phyloP scores from a whole-genome alignment of 2,797 vertebrate species.

The Bovichtus diacanthus region DNA sequence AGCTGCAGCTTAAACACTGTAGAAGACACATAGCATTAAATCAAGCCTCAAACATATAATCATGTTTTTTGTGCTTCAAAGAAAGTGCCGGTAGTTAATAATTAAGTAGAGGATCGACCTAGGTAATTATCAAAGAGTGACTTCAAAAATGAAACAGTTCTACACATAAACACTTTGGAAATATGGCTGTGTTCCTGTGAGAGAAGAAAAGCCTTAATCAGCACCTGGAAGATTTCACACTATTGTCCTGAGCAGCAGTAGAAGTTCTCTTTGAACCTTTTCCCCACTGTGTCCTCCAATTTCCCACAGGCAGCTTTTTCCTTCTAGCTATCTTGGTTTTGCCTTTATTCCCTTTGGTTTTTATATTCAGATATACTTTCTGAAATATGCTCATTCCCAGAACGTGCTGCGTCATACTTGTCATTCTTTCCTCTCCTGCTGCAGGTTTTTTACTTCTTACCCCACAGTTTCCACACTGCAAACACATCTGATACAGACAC shows the following conservation, averaged over 20 bases:
- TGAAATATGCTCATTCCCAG: neutral
- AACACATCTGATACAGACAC: neutral
- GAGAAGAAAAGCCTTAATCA: slow-evolving; percentile 15
- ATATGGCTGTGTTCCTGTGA: neutral
- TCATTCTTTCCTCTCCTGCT: neutral
- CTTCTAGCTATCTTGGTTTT: neutral
- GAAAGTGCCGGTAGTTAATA: slow-evolving; percentile 61
- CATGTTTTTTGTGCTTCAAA: slow-evolving; percentile 61
- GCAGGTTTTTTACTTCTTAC: neutral
- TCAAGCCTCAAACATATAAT: slow-evolving; percentile 63
- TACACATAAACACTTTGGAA: slow-evolving; percentile 21
- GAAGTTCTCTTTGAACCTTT: slow-evolving; percentile 8
- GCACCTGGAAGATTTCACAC: slow-evolving; percentile 24
- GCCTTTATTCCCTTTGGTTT: slow-evolving; percentile 8
- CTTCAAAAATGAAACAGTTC: slow-evolving; percentile 16
- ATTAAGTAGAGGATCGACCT: slow-evolving; percentile 58
- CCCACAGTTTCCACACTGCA: neutral
- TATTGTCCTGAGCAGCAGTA: slow-evolving; percentile 7
- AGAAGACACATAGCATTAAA: slow-evolving; percentile 54
- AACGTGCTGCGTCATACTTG: slow-evolving; percentile 3
- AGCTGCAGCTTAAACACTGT: slow-evolving; percentile 29
- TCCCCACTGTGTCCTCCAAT: slow-evolving; percentile 12
- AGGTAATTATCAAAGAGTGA: slow-evolving; percentile 46
- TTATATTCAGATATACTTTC: slow-evolving; percentile 12
- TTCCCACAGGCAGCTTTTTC: neutral